Evolutionary conservation across 2,888 invertebrate species (phyloP), one percentile per base, ranked within the genome.

Genomic region (Aspidiotus rigidus): DNA sequence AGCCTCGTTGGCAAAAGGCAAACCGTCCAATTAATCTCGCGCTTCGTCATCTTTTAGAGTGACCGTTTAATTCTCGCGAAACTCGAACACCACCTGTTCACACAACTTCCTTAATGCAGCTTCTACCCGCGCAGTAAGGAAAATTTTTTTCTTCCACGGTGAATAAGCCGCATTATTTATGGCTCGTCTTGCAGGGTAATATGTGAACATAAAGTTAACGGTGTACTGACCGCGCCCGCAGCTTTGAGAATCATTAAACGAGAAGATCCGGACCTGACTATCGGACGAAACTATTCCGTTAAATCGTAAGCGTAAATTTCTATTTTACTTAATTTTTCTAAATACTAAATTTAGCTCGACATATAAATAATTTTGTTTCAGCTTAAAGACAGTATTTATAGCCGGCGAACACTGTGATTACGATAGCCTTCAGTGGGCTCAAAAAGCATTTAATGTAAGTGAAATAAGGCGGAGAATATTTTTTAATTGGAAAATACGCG

Each of bases 401-500:
- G 93, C 93, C 60, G 96, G 96, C 0, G 96, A 96, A 77, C 93
- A 94, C 76, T 92, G 94, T 77, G 96, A 96, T 77, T 85, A 88
- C 73, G 93, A 93, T 76, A 93, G 95, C 0, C 88, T 91, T 80
- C 75, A 79, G 8, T 91, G 90, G 90, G 85, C 87, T 7, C 84
- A 86, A 75, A 82, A 82, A 70, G 81, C 80, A 8, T 88, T 91
- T 75, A 82, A 85, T 70, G 87, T 77, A 74, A 73, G 74, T 69
- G 17, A 15, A 28, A 28, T 28, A 28, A 28, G 28, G 28, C 28
- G 28, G 28, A 28, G 28, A 28, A 28, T 28, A 28, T 3, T 28
- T 28, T 28, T 28, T 28, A 28, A 28, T 28, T 28, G 28, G 28
- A 28, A 28, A 28, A 28, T 28, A 28, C 28, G 28, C 28, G 28